These are phyloP conservation scores for Alligator sinensis DNA, from an alignment of 2,113 vertebrate genomes.

Conservation along the genomic window DNA sequence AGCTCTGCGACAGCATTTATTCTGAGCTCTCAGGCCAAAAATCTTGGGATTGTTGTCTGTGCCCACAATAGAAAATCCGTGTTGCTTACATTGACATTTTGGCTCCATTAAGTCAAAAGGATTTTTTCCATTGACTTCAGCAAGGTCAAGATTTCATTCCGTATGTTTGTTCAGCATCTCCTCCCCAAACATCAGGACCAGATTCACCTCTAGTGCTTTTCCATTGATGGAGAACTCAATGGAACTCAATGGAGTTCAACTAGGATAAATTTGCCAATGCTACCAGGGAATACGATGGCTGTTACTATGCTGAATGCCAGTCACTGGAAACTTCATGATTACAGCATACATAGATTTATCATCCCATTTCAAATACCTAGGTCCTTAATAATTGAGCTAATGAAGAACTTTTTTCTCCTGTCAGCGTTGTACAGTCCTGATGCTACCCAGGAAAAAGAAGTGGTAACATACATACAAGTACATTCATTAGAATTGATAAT, in stretches of 20 bases:
- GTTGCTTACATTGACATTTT: not conserved
- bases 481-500: slow-evolving; percentile 70
- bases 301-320: not conserved
- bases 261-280: not conserved
- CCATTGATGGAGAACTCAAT: not conserved
- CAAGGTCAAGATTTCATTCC: not conserved
- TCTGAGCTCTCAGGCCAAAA: not conserved
- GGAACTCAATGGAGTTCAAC: not conserved
- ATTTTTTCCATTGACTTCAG: not conserved
- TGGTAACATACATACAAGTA: slow-evolving; percentile 66
- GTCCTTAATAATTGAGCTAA: slow-evolving; percentile 69
- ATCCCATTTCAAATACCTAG: slow-evolving; percentile 47
- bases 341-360: slow-evolving; percentile 64
- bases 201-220: not conserved
- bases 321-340: slow-evolving; percentile 26
- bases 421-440: slow-evolving; percentile 62
- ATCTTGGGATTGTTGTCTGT: not conserved
- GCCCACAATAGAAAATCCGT: not conserved
- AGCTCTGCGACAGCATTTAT: not conserved
- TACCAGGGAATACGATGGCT: too few relatives aligned
- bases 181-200: not conserved
- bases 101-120: not conserved
- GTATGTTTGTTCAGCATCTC: not conserved
- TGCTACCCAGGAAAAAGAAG: slow-evolving; percentile 68
- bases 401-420: not conserved